A percentile compares a stretch with the other conserved stretches of the same genome.
phyloP scores from a whole-genome alignment of 2,797 vertebrate species.

The Enteromius trimaculatus region DNA sequence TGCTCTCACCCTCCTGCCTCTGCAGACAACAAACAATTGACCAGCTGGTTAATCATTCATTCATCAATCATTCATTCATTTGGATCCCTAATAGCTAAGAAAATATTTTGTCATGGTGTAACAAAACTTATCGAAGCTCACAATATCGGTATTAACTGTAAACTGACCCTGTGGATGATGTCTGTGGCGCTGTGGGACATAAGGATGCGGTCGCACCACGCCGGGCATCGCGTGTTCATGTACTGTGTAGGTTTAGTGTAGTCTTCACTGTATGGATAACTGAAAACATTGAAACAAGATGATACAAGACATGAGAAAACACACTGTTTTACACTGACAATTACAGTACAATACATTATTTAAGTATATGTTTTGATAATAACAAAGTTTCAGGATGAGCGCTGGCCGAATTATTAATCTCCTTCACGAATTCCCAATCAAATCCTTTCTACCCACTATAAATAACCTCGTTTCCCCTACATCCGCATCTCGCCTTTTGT shows the following conservation, averaged over 20 bases:
- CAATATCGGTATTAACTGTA: background rate
- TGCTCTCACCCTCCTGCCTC: constrained; percentile 65
- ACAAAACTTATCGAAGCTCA: background rate
- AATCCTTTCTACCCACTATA: no score
- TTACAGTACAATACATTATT: background rate
- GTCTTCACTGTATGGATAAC: constrained; percentile 87
- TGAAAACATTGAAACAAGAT: constrained; percentile 53
- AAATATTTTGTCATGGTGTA: background rate
- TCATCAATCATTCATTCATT: background rate
- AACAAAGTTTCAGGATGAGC: no score
- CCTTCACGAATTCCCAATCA: no score
- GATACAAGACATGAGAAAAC: background rate
- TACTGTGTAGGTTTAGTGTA: constrained; percentile 81
- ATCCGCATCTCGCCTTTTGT: no score
- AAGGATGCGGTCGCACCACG: constrained; percentile 87
- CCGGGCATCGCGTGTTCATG: constrained; percentile 85
- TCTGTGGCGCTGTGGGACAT: constrained; percentile 77
- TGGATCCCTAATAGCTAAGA: background rate
- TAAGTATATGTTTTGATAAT: no score
- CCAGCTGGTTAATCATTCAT: background rate
- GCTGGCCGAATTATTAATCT: no score
- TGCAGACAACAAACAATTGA: constrained; percentile 54
- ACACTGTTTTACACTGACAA: background rate
- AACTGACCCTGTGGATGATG: constrained; percentile 73
- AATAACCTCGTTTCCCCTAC: no score